Evolutionary conservation across 2,888 invertebrate genomes (phyloP).

Genomic region (Hydriomena furcata): DNA sequence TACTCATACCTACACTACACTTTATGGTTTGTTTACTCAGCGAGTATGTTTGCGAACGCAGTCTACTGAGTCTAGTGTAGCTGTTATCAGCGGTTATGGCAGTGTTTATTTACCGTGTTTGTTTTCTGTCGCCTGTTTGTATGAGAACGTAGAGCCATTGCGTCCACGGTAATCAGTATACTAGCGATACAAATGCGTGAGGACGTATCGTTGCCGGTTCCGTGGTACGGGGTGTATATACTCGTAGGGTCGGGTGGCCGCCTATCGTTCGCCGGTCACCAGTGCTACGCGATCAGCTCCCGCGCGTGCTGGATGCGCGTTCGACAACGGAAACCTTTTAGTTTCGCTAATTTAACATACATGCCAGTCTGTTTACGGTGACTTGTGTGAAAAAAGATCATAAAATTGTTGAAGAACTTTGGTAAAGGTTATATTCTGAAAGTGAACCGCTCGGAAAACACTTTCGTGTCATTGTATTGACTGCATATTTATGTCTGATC

Average conservation of each 20-base stretch:
- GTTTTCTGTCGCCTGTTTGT: conserved; percentile 33
- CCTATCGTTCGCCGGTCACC: conserved; percentile 79
- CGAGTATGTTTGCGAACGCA: conserved; percentile 43
- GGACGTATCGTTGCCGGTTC: conserved; percentile 48
- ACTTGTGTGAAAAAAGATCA: conserved; percentile 63
- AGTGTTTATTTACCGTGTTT: conserved; percentile 50
- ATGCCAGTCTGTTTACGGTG: conserved; percentile 70
- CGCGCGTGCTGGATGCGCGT: conserved; percentile 68
- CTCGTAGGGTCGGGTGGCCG: conserved; percentile 74
- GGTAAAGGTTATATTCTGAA: conserved; percentile 18
- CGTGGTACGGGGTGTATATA: conserved; percentile 69
- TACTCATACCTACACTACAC: conserved; percentile 24
- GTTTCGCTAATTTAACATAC: conserved; percentile 60
- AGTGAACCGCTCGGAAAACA: conserved; percentile 7
- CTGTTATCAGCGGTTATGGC: conserved; percentile 68
- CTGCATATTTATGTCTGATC: conserved; percentile 47
- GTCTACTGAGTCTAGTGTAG: conserved; percentile 42
- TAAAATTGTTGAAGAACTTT: conserved; percentile 55
- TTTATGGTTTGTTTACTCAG: conserved; percentile 48
- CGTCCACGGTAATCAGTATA: conserved; percentile 29
- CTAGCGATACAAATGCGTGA: conserved; percentile 46
- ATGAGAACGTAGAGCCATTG: conserved; percentile 34
- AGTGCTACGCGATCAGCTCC: conserved; percentile 74
- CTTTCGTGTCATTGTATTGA: conserved; percentile 19
- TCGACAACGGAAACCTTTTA: conserved; percentile 43